Evolutionary conservation across 2,113 vertebrate species (phyloP), one percentile per base, ranked within the genome.

Genomic region (Catharus bicknelli): DNA sequence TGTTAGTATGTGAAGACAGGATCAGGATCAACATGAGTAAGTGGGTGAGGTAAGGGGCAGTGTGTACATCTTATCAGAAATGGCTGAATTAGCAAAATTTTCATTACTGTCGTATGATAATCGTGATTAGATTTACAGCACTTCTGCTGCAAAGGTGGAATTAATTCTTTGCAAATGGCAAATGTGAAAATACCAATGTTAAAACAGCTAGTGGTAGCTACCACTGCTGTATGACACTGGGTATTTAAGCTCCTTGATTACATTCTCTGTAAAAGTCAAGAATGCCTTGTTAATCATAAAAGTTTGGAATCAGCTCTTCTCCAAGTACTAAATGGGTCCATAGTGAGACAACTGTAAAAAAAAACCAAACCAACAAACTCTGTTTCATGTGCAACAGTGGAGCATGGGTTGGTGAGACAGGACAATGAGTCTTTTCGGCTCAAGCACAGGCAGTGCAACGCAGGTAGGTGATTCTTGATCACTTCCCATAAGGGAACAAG

Each of bases 1-100:
- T 75, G 48, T 80, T 87, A 87, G 58, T 89, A 82, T 20, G 36
- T 70, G 63, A 55, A 84, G 58, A 84, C 70, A 84, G 62, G 38
- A 90, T 76, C 70, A 89, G 70, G 47, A 91, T 82, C 74, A 94
- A 84, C 53, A 51, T 32, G 40, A 95, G 68, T 18, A 55, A 75
- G 73, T 36, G 48, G 38, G 43, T 81, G 74, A 91, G 47, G 27
- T 62, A 79, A 90, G 77, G 58, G 38, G 50, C 47, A 76, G 21
- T 74, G 34, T 32, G 14, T 16, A 57, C 32, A 66, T 42, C 81
- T 95, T 93, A 94, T 63, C 89, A 87, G 38, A 83, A 92, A 94
- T 58, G 59, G 10, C 18, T 85, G 50, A 90, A 92, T 58, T 74
- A 68, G 54, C 20, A 36, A 87, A 42, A 53, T 72, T 87, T 89